Conservation (phyloP, 1,140 invertebrate species). For the Zaprionus africanus region DNA sequence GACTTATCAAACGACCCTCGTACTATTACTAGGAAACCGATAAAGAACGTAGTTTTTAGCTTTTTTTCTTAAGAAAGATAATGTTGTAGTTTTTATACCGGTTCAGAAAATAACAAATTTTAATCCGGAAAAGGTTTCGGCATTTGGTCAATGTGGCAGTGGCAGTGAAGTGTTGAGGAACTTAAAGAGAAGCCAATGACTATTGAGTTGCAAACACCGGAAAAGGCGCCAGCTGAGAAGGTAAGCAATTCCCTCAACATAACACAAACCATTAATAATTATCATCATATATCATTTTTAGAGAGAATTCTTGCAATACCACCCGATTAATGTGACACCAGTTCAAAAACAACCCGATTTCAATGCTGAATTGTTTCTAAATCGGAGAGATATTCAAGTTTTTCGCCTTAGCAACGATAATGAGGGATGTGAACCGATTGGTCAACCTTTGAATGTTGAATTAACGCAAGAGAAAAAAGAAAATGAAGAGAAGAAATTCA, state of each 20-base stretch:
- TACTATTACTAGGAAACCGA: no score
- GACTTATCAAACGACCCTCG: no score
- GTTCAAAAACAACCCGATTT: not conserved
- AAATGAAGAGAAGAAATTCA: not conserved
- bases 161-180: not conserved
- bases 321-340: not conserved
- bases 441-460: not conserved
- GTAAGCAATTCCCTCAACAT: not conserved
- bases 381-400: not conserved
- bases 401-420: not conserved
- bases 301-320: no score
- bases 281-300: no score
- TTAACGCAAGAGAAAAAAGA: not conserved
- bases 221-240: not conserved
- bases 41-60: no score
- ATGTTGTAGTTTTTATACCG: no score
- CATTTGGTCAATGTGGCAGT: no score
- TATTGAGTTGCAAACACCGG: not conserved
- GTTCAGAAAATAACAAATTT: no score
- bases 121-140: no score
- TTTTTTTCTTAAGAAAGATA: no score
- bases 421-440: not conserved
- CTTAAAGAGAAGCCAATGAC: not conserved
- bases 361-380: not conserved
- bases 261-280: no score